Evolutionary conservation across 2,888 invertebrate species (phyloP).

Genomic region (Caenorhabditis drosophilae): DNA sequence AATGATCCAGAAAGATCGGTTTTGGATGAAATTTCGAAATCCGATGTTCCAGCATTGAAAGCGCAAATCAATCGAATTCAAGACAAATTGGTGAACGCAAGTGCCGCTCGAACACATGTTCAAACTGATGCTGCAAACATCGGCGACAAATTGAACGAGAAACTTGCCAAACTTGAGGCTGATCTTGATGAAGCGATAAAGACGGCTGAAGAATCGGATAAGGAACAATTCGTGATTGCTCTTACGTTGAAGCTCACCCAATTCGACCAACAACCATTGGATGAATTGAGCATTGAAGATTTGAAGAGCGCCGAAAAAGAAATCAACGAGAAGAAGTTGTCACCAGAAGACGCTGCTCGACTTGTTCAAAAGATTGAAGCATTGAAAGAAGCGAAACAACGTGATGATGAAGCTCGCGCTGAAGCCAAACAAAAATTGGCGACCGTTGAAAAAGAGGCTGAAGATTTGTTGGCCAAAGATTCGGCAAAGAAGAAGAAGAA

Average conservation of each 20-base stretch:
- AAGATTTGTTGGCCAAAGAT: conserved; percentile 12
- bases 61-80: conserved; percentile 43
- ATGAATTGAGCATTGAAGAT: conserved; percentile 23
- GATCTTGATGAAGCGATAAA: conserved; percentile 39
- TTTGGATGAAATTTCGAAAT: conserved; percentile 23
- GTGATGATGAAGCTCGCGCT: conserved; percentile 29
- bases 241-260: conserved; percentile 32
- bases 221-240: conserved; percentile 34
- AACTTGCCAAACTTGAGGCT: conserved; percentile 20
- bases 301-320: conserved; percentile 31
- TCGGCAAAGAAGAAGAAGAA: conserved; percentile 23
- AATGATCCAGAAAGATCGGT: conserved; percentile 26
- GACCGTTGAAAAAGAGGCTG: conserved; percentile 37
- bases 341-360: conserved; percentile 29
- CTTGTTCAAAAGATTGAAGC: conserved; percentile 22
- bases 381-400: conserved; percentile 23
- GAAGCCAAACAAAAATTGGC: conserved; percentile 30
- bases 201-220: conserved; percentile 38
- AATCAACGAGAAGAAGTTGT: conserved; percentile 25
- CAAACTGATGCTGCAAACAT: conserved; percentile 23
- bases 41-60: conserved; percentile 38
- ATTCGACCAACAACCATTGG: conserved; percentile 30
- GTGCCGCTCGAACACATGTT: conserved; percentile 36
- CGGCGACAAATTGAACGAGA: conserved; percentile 24
- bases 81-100: conserved; percentile 34